Percentiles rank a stretch among this genome's conserved stretches.
phyloP scores from a whole-genome alignment of 1,140 invertebrate genomes.

The Hesperophylax magnus region DNA sequence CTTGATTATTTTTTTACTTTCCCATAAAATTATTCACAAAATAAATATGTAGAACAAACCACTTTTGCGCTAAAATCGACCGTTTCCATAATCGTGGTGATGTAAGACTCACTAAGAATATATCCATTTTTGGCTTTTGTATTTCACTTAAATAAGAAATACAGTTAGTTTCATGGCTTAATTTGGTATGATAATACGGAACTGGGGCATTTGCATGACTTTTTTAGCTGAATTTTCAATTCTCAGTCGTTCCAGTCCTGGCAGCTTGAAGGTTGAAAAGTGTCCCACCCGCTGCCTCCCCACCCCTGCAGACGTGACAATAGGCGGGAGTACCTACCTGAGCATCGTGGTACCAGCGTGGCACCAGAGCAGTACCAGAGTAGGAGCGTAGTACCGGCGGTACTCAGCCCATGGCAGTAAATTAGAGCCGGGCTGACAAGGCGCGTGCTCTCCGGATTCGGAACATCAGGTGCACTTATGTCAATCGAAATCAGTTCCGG shows the following conservation, averaged over 20 bases:
- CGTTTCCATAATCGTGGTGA: too few species aligned
- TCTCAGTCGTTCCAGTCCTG: background rate
- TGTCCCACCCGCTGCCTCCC: background rate
- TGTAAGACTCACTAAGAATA: too few species aligned
- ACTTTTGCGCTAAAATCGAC: too few species aligned
- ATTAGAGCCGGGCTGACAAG: constrained; percentile 39
- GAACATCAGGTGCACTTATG: constrained; percentile 38
- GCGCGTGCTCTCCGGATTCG: background rate
- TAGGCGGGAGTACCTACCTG: constrained; percentile 17
- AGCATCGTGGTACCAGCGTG: background rate
- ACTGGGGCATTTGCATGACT: too few species aligned
- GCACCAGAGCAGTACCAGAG: background rate
- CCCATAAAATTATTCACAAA: too few species aligned
- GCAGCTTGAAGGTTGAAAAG: background rate
- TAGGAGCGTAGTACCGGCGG: background rate
- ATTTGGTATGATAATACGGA: too few species aligned
- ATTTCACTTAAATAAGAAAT: too few species aligned
- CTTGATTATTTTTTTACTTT: too few species aligned
- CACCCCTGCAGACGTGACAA: constrained; percentile 40
- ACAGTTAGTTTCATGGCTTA: too few species aligned
- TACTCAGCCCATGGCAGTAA: constrained; percentile 21
- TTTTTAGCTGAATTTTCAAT: too few species aligned
- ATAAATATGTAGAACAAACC: too few species aligned
- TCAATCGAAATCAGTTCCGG: constrained; percentile 36
- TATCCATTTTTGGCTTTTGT: too few species aligned